Conservation (phyloP, 2,888 invertebrate species). For the Thymelicus lineola region DNA sequence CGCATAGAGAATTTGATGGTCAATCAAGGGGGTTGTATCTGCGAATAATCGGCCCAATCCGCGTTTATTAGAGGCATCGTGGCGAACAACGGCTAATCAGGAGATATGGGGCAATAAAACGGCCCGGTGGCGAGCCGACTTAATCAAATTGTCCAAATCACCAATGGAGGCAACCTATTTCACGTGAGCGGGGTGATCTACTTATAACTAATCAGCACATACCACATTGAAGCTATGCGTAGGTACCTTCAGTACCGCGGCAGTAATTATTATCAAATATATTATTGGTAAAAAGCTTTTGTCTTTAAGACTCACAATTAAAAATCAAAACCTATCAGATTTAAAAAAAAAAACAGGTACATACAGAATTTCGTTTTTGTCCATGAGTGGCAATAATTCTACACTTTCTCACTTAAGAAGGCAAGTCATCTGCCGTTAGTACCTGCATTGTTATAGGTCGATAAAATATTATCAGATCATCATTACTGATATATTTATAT, state of each 20-base stretch:
- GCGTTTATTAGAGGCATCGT: conserved; percentile 54
- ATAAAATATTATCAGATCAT: no score
- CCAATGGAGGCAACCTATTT: conserved; percentile 54
- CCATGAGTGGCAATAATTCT: no score
- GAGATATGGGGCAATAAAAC: conserved; percentile 82
- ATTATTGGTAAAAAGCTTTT: no score
- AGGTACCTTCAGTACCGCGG: no score
- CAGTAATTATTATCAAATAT: no score
- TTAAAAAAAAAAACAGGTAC: no score
- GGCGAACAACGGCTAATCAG: conserved; percentile 71
- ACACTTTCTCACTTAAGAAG: no score
- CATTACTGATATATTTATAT: neutral
- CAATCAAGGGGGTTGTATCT: conserved; percentile 40
- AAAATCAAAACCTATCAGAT: no score
- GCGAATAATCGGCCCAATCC: conserved; percentile 51
- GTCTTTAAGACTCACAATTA: no score
- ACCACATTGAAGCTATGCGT: neutral
- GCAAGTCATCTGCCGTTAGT: no score
- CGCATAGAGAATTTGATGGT: conserved; percentile 29
- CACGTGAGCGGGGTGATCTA: conserved; percentile 27
- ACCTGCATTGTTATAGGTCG: no score
- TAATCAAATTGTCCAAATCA: conserved; percentile 79
- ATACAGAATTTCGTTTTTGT: no score
- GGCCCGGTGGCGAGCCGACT: conserved; percentile 63
- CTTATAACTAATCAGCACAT: conserved; percentile 12